phyloP scores from a whole-genome alignment of 2,888 invertebrate genomes.

The Pomacea canaliculata region DNA sequence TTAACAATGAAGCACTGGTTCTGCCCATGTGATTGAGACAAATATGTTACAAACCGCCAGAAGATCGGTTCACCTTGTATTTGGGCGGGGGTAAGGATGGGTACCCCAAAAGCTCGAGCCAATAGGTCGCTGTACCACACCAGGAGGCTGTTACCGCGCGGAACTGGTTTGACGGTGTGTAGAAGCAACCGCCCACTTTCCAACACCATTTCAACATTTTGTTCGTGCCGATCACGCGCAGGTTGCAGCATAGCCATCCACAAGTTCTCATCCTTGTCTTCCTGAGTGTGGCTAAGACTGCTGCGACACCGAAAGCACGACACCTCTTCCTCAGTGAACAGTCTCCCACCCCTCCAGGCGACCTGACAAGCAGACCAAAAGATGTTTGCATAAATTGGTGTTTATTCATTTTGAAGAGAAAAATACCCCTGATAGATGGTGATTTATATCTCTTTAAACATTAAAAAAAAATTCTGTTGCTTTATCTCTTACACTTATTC shows the following conservation, averaged over 20 bases:
- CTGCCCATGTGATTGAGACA: no score
- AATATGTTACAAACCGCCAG: no score
- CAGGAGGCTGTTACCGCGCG: slow-evolving; percentile 77
- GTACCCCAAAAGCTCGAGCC: slow-evolving; percentile 81
- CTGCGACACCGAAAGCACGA: not conserved
- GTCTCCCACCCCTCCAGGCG: slow-evolving; percentile 23
- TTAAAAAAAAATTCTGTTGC: no score
- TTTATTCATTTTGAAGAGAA: not conserved
- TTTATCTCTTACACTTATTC: no score
- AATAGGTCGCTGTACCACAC: slow-evolving; percentile 88
- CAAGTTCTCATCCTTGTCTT: slow-evolving; percentile 21
- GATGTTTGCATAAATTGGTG: not conserved
- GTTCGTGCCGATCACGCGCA: slow-evolving; percentile 78
- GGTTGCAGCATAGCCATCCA: slow-evolving; percentile 70
- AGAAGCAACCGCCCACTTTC: slow-evolving; percentile 44
- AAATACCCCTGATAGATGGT: not conserved
- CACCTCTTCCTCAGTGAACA: slow-evolving; percentile 3
- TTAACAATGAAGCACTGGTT: no score
- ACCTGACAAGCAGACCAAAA: slow-evolving; percentile 14
- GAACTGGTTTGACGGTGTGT: slow-evolving; percentile 53
- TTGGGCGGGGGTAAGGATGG: slow-evolving; percentile 82
- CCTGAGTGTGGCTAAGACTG: not conserved
- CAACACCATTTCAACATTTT: slow-evolving; percentile 72
- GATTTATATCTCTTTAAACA: no score
- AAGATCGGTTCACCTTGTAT: slow-evolving; percentile 78